Conservation (phyloP, 2,797 vertebrate genomes). For the Gymnocypris eckloni region DNA sequence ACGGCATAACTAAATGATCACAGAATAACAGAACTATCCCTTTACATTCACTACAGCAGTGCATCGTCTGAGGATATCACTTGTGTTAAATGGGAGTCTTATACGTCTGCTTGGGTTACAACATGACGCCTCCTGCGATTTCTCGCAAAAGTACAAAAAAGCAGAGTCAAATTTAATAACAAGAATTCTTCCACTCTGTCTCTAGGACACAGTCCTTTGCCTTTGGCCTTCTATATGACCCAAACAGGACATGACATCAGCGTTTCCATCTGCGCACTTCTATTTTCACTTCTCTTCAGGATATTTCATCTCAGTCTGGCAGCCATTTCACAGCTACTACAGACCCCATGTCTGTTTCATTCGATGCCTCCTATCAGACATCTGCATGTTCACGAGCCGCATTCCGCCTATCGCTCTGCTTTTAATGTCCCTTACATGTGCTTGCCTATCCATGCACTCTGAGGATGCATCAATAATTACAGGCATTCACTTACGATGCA, state of each 20-base stretch:
- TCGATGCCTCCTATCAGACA: conserved; percentile 19
- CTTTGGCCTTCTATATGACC: background rate
- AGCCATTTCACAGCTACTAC: conserved; percentile 43
- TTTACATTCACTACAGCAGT: background rate
- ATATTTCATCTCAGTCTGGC: conserved; percentile 33
- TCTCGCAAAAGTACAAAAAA: conserved; percentile 14
- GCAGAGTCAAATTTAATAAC: background rate
- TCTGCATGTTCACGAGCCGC: conserved; percentile 19
- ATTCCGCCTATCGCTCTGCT: conserved; percentile 26
- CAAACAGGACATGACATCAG: conserved; percentile 28
- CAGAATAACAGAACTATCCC: background rate
- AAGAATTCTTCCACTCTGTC: background rate
- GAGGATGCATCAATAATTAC: conserved; percentile 72
- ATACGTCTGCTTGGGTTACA: background rate
- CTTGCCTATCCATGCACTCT: conserved; percentile 55
- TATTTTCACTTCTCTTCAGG: conserved; percentile 31
- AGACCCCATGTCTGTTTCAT: conserved; percentile 16
- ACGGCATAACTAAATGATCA: background rate
- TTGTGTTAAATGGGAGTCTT: background rate
- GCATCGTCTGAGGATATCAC: background rate
- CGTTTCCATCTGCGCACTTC: background rate
- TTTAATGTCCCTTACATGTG: conserved; percentile 49
- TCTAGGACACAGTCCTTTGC: conserved; percentile 14
- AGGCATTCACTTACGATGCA: conserved; percentile 58
- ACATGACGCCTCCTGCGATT: background rate